Base-by-base conservation (phyloP, 2,113 vertebrate species). In the Zonotrichia leucophrys region DNA sequence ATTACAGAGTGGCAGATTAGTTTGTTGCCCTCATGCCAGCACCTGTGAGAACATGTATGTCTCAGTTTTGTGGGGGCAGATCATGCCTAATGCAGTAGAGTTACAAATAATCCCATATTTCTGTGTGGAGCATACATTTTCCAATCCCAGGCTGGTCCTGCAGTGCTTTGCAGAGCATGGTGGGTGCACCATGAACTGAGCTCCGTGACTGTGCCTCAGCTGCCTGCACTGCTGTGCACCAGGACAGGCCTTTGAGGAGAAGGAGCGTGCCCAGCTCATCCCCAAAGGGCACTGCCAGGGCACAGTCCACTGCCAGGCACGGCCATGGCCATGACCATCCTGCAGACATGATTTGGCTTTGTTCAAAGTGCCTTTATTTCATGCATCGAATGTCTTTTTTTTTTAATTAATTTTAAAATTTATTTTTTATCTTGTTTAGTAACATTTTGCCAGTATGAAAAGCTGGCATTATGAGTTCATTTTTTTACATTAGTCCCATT, bases 401-500 rank as follows among this genome's bases (percentile, higher is more conserved):
- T 23, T 11, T 3, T 2, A 13, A 56, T 22, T n/a, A 21, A 53
- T 24, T 64, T 56, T 49, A 15, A 1, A 15, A 56, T 22, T 22
- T 56, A 4, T 20, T 64, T 47, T 47, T 41, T 30, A 33, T 35
- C 8, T 47, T 63, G 18, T 69, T 56, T 77, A 49, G 25, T 92
- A 76, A n/a, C 18, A 89, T 92, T 90, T 82, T 89, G 21, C 37
- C 41, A 76, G 30, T 27, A 80, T 85, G 52, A 28, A 55, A 77
- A 50, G 20, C 44, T 74, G 42, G 42, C 44, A 52, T 37, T 10
- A 6, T 31, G 41, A 87, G 35, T 55, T 89, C 6, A 46, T 46
- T 82, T 90, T 96, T 93, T 93, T 25, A 70, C 52, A 31, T 83
- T 86, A 68, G 17, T 55, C 50, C 22, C 56, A 42, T 90, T 96